These are phyloP conservation scores for Neotoma lepida DNA, from an alignment of 2,113 vertebrate genomes.

Conservation along the genomic window DNA sequence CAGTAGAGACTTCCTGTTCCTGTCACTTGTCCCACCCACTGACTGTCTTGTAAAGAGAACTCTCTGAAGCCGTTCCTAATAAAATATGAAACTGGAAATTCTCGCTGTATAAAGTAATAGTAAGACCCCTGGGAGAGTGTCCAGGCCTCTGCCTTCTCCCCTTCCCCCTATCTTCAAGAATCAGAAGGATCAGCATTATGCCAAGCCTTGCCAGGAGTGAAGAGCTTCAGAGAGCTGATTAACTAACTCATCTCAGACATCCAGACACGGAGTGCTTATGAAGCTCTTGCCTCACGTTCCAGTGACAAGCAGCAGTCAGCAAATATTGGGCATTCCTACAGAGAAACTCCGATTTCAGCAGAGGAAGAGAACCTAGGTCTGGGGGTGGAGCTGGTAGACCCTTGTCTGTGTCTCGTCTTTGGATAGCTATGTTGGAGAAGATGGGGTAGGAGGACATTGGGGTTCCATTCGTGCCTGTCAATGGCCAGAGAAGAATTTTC, in stretches of 20 bases:
- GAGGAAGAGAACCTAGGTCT: neutral
- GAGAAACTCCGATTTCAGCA: no score
- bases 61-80: neutral
- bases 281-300: neutral
- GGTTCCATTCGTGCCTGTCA: neutral
- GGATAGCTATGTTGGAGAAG: neutral
- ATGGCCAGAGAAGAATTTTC: neutral
- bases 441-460: neutral
- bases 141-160: neutral
- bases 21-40: neutral
- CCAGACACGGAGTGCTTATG: neutral
- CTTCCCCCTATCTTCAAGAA: neutral
- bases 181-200: neutral
- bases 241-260: neutral
- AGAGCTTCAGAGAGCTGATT: neutral
- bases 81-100: neutral
- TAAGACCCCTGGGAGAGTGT: neutral
- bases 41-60: neutral
- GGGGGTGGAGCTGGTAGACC: neutral
- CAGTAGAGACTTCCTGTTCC: neutral
- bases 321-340: no score
- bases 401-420: neutral
- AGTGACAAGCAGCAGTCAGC: neutral
- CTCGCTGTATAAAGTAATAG: conserved; percentile 3
- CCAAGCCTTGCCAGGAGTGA: neutral